A percentile compares a stretch with the other conserved stretches of the same genome.
Conservation (phyloP, 2,797 vertebrate species). For the Schizothorax lantsangensis region DNA sequence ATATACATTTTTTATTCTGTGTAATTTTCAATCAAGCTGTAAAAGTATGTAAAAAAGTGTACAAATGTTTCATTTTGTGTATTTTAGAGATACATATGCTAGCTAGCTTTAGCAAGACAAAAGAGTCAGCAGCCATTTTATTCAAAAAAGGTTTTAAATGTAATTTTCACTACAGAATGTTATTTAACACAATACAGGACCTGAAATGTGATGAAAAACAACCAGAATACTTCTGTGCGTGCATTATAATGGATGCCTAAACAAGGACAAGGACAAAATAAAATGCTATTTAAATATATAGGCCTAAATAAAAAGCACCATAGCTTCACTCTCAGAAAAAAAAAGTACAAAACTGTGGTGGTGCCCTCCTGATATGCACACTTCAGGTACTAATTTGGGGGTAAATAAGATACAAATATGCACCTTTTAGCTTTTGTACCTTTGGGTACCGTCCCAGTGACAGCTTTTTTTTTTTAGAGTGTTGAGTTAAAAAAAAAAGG, state of each 20-base stretch:
- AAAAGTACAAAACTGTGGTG: background rate
- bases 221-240: background rate
- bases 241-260: background rate
- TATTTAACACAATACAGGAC: background rate
- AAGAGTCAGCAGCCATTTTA: background rate
- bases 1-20: background rate
- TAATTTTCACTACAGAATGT: background rate
- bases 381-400: background rate
- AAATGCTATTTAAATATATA: background rate
- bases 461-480: background rate
- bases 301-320: background rate
- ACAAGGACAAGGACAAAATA: background rate
- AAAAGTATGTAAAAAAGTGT: background rate
- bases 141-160: background rate
- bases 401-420: background rate
- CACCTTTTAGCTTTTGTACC: background rate
- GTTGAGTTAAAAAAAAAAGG: background rate
- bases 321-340: background rate
- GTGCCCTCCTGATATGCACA: background rate
- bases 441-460: background rate
- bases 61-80: background rate
- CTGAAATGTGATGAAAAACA: background rate
- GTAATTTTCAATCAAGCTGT: background rate
- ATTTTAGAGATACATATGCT: background rate
- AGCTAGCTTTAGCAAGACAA: background rate